Evolutionary conservation across 1,140 invertebrate genomes (phyloP), one percentile per base, ranked within the genome.

Genomic region (Penaeus vannamei): DNA sequence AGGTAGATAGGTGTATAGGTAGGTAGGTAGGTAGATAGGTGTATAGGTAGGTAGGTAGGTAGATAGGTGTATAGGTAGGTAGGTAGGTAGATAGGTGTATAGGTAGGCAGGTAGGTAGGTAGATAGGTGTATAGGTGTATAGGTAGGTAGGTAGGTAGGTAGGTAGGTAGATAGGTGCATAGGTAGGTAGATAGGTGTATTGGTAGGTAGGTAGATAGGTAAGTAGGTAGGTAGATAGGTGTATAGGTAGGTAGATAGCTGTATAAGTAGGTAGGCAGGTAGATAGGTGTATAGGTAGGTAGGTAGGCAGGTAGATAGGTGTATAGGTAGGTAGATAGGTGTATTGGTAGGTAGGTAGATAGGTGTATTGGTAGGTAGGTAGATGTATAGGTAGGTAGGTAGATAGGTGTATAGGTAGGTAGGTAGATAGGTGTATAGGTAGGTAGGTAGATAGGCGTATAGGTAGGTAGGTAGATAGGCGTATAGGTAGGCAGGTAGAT

Each of bases 111-210:
- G 17, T 29, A 72, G 14, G 10, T n/a, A 19, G 19, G 4, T 29
- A 19, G 19, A 72, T 72, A 29, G 5, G 26, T 26, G 26, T 17
- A 29, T 17, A n/a, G 4, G 14, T n/a, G 26, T 12, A 26, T 29
- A 17, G 19, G 26, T 29, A 26, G 22, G 0, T 29, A 72, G 14
- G 10, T 72, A 36, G 1, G 3, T n/a, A 72, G 19, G 1, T 29
- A 36, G 1, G 17, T n/a, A 72, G 17, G n/a, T 72, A 72, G 17
- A 72, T 46, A 72, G 17, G n/a, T 72, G n/a, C n/a, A 72, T 72
- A 72, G 17, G n/a, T 72, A 72, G 17, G n/a, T 72, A 72, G 17
- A 72, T 72, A 72, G 17, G n/a, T 22, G n/a, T 72, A 72, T 72
- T 23, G 17, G n/a, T 72, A 72, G 12, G n/a, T 72, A 72, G 17